Evolutionary conservation across 2,888 invertebrate genomes (phyloP).

Genomic region (Tenthredo livida): DNA sequence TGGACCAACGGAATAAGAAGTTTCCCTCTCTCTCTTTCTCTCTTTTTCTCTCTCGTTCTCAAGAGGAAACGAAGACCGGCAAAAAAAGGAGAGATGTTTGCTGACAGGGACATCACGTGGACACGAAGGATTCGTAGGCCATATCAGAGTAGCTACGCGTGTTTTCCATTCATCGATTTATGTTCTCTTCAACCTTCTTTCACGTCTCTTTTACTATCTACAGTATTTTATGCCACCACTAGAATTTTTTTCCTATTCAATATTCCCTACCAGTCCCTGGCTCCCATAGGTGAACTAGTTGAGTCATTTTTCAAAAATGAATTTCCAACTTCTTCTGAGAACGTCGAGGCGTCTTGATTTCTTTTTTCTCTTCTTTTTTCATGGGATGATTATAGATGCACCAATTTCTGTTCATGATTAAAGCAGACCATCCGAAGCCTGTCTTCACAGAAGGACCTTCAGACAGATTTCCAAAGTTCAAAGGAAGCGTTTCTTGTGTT

Average conservation of each 20-base stretch:
- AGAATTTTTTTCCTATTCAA: not conserved
- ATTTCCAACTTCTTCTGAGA: not conserved
- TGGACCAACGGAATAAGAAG: conserved; percentile 52
- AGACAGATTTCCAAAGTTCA: too few species aligned
- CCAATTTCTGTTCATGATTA: not conserved
- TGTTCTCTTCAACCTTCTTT: not conserved
- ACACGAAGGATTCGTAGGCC: conserved; percentile 3
- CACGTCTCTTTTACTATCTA: conserved; percentile 1
- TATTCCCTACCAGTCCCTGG: not conserved
- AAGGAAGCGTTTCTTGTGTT: too few species aligned
- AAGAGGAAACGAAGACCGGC: not conserved
- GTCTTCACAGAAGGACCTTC: too few species aligned
- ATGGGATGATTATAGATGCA: not conserved
- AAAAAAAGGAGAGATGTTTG: conserved; percentile 31
- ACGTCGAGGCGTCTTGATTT: not conserved
- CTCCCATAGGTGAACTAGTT: not conserved
- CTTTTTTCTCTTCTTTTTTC: not conserved
- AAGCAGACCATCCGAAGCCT: not conserved
- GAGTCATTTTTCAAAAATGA: not conserved
- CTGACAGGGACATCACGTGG: conserved; percentile 40
- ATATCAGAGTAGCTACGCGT: conserved; percentile 71
- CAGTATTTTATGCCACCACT: not conserved
- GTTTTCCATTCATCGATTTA: conserved; percentile 72
- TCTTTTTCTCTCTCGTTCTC: not conserved
- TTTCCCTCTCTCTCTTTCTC: not conserved